Evolutionary conservation across 2,113 vertebrate species (phyloP).

Genomic region (Stegastes partitus): DNA sequence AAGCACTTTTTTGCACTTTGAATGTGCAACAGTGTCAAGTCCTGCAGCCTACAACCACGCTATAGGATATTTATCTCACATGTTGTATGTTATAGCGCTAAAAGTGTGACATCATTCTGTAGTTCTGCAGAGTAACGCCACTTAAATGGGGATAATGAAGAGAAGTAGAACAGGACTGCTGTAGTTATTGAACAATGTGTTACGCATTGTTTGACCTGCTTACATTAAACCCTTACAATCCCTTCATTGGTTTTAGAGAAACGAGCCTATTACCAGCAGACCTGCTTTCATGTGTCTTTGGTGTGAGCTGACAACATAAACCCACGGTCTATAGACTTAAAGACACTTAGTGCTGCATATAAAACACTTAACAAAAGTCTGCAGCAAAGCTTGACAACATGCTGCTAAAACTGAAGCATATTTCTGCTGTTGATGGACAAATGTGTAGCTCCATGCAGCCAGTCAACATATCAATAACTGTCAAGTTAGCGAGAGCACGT

Average conservation of each 20-base stretch:
- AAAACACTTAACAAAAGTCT: background rate
- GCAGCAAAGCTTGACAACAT: conserved; percentile 26
- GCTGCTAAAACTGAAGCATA: conserved; percentile 1
- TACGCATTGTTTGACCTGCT: background rate
- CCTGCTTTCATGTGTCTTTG: background rate
- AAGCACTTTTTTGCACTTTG: conserved; percentile 27
- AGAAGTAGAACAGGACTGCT: background rate
- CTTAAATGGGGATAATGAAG: background rate
- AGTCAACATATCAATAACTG: conserved; percentile 69
- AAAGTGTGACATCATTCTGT: background rate
- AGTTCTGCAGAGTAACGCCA: background rate
- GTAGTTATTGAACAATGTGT: too few relatives aligned
- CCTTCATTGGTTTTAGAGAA: conserved; percentile 7
- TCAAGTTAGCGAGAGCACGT: conserved; percentile 39
- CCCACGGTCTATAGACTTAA: background rate
- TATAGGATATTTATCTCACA: conserved; percentile 4
- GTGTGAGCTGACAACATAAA: background rate
- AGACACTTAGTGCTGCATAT: background rate
- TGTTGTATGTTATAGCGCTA: background rate
- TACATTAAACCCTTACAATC: background rate
- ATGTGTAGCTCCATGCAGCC: conserved; percentile 32
- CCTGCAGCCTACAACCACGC: background rate
- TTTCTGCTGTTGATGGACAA: conserved; percentile 33
- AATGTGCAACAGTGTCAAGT: background rate
- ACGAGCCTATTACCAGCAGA: background rate